These are phyloP conservation scores for Nibea coibor DNA, from an alignment of 2,113 vertebrate species.

Conservation along the genomic window DNA sequence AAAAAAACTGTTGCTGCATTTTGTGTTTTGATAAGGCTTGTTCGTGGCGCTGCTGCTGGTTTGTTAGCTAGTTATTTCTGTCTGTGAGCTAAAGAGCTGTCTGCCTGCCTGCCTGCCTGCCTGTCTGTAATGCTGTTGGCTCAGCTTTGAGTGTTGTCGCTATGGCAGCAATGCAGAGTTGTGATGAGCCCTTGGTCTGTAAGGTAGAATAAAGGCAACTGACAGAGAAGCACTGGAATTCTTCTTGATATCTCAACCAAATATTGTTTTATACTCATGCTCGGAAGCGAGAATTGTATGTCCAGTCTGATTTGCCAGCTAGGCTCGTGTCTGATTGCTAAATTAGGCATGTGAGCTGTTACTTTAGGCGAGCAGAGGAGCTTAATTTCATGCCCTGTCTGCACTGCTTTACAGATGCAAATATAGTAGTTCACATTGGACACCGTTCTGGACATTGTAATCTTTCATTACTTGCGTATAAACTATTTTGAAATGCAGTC, in stretches of 20 bases:
- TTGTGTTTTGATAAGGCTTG: slow-evolving; percentile 31
- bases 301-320: slow-evolving; percentile 35
- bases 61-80: slow-evolving; percentile 68
- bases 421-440: slow-evolving; percentile 29
- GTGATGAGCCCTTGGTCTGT: slow-evolving; percentile 42
- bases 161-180: slow-evolving; percentile 73
- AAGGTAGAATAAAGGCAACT: slow-evolving; percentile 3
- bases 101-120: slow-evolving; percentile 22
- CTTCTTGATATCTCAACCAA: background rate
- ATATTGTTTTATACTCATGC: background rate
- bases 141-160: slow-evolving; percentile 73
- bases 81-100: slow-evolving; percentile 59
- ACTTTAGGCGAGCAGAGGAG: slow-evolving; percentile 25
- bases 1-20: slow-evolving; percentile 27
- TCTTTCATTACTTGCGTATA: slow-evolving; percentile 10
- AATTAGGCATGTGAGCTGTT: slow-evolving; percentile 50
- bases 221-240: slow-evolving; percentile 10
- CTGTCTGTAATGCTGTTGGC: slow-evolving; percentile 63
- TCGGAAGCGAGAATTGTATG: slow-evolving; percentile 12
- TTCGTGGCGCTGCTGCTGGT: slow-evolving; percentile 40
- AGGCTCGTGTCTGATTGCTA: slow-evolving; percentile 35
- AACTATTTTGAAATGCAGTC: slow-evolving; percentile 17
- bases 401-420: slow-evolving; percentile 45
- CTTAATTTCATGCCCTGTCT: slow-evolving; percentile 66
- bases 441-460: slow-evolving; percentile 24